Evolutionary conservation across 1,140 invertebrate genomes (phyloP).

Genomic region (Hylyphantes graminicola): DNA sequence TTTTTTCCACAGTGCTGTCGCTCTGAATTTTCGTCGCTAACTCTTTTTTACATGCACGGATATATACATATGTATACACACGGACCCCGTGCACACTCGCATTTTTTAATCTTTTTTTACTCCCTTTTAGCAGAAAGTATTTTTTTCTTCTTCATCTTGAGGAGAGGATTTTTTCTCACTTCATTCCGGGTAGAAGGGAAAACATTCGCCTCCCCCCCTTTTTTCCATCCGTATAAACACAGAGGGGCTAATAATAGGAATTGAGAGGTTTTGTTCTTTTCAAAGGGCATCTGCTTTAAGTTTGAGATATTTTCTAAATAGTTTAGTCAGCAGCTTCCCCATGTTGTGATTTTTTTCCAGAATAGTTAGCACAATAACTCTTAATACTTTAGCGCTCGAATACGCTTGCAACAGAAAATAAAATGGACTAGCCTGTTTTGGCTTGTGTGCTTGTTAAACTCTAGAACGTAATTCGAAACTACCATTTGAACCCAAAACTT

Average conservation of each 20-base stretch:
- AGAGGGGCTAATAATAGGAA: slow-evolving; percentile 26
- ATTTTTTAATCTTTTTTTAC: slow-evolving; percentile 45
- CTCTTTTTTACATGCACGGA: slow-evolving; percentile 26
- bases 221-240: slow-evolving; percentile 53
- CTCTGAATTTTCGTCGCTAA: slow-evolving; percentile 34
- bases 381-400: no score
- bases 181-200: not conserved
- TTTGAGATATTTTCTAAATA: no score
- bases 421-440: no score
- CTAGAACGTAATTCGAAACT: no score
- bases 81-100: slow-evolving; percentile 28
- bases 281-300: no score
- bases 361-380: no score
- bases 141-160: slow-evolving; percentile 17
- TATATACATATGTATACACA: slow-evolving; percentile 49
- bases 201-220: not conserved
- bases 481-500: no score
- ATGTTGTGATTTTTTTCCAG: no score
- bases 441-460: no score
- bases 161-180: slow-evolving; percentile 6
- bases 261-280: no score
- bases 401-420: no score
- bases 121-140: slow-evolving; percentile 39
- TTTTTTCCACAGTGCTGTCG: slow-evolving; percentile 21
- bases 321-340: no score